Percentiles rank a stretch among this genome's conserved stretches.
Conservation (phyloP, 2,113 vertebrate genomes). For the Suricata suricatta region DNA sequence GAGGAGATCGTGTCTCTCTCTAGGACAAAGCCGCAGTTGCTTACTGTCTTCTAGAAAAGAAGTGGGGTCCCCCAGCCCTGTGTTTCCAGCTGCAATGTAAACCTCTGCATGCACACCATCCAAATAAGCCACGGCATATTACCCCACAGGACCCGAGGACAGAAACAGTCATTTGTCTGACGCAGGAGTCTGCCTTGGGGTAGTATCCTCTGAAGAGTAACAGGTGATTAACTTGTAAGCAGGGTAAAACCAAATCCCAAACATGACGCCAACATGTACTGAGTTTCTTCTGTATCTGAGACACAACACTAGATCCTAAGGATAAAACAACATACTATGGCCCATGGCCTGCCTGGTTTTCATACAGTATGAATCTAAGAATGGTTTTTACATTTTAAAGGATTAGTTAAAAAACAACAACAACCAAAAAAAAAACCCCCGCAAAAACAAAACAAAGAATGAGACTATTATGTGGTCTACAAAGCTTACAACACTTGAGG, state of each 20-base stretch:
- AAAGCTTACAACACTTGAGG: not conserved
- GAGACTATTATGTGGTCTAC: not conserved
- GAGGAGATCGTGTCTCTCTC: not conserved
- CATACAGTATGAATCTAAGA: not conserved
- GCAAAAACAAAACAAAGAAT: not conserved
- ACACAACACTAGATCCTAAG: not conserved
- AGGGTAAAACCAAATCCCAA: not conserved
- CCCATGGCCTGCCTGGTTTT: not conserved
- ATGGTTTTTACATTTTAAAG: not conserved
- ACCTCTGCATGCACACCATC: not conserved
- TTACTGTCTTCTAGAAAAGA: not conserved
- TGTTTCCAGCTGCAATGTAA: not conserved
- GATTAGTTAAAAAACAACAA: not conserved
- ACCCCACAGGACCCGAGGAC: rapidly evolving
- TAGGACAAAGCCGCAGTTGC: not conserved
- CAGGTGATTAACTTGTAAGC: not conserved
- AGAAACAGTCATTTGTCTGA: not conserved
- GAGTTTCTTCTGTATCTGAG: not conserved
- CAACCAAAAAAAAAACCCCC: not conserved
- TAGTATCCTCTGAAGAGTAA: not conserved
- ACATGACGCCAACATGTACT: not conserved
- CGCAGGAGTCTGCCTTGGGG: not conserved
- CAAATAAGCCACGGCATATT: not conserved
- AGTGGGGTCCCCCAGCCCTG: not conserved
- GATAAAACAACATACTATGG: not conserved